phyloP scores from a whole-genome alignment of 1,140 invertebrate genomes.

The Megathymus violae region DNA sequence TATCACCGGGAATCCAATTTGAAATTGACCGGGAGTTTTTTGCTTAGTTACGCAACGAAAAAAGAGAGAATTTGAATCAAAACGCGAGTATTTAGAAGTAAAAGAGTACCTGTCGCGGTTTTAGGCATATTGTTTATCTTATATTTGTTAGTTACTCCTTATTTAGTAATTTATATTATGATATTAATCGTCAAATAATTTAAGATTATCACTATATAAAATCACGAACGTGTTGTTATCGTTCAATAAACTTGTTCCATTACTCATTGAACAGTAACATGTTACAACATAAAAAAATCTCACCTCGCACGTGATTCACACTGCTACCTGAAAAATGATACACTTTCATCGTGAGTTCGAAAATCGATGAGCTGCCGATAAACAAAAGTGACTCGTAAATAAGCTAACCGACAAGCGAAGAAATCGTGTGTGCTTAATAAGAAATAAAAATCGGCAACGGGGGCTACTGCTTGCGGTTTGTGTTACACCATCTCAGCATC shows the following conservation, averaged over 20 bases:
- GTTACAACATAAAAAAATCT: neutral
- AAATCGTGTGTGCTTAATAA: conserved; percentile 5
- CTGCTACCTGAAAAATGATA: conserved; percentile 1
- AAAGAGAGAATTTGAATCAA: too few species aligned
- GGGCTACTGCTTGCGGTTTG: conserved; percentile 1
- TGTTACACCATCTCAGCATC: conserved; percentile 33
- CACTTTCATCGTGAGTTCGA: conserved; percentile 9
- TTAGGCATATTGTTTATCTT: too few species aligned
- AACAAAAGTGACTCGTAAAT: conserved; percentile 33
- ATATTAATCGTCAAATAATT: too few species aligned
- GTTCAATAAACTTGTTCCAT: neutral
- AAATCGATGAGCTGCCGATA: conserved; percentile 20
- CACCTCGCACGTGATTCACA: neutral
- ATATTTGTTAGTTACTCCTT: too few species aligned
- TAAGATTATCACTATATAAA: too few species aligned
- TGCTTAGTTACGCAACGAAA: too few species aligned
- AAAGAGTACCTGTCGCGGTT: too few species aligned
- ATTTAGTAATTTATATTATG: too few species aligned
- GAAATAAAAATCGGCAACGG: neutral
- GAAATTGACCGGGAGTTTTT: too few species aligned
- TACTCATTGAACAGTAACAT: neutral
- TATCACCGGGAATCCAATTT: too few species aligned
- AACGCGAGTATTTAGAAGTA: too few species aligned
- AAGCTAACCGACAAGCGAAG: neutral
- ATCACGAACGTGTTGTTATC: too few species aligned